Evolutionary conservation across 2,113 vertebrate species (phyloP).

Genomic region (Gambusia holbrooki): DNA sequence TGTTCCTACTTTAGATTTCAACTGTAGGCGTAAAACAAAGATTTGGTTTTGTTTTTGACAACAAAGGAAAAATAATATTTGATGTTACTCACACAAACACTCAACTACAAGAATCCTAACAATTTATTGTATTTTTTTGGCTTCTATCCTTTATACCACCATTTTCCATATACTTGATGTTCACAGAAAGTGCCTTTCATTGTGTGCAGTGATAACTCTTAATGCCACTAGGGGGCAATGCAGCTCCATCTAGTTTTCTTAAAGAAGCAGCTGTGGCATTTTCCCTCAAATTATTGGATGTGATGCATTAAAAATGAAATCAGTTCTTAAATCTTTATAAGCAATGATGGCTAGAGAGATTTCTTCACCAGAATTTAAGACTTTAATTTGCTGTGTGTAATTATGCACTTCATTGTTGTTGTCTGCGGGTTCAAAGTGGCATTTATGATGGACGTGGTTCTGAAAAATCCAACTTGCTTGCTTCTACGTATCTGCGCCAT

Average conservation of each 20-base stretch:
- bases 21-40: slow-evolving; percentile 38
- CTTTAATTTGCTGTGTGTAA: not conserved
- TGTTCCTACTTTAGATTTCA: too few species aligned
- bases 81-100: slow-evolving; percentile 67
- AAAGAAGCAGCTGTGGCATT: not conserved
- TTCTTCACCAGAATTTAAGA: not conserved
- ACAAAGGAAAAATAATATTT: slow-evolving; percentile 26
- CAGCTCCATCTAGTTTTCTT: slow-evolving; percentile 6
- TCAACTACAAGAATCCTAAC: not conserved
- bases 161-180: not conserved
- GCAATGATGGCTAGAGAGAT: not conserved
- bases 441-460: not conserved
- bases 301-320: slow-evolving; percentile 7
- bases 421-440: not conserved
- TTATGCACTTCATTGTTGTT: not conserved
- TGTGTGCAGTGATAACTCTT: not conserved
- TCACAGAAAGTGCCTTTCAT: not conserved
- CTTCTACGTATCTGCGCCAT: not conserved
- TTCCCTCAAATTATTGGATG: not conserved
- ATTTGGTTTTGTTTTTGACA: slow-evolving; percentile 55
- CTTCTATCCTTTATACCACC: not conserved
- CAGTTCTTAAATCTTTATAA: not conserved
- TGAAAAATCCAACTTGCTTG: not conserved
- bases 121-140: not conserved
- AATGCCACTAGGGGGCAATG: slow-evolving; percentile 52